phyloP scores from a whole-genome alignment of 2,888 invertebrate species.

The Synanthedon formicaeformis region DNA sequence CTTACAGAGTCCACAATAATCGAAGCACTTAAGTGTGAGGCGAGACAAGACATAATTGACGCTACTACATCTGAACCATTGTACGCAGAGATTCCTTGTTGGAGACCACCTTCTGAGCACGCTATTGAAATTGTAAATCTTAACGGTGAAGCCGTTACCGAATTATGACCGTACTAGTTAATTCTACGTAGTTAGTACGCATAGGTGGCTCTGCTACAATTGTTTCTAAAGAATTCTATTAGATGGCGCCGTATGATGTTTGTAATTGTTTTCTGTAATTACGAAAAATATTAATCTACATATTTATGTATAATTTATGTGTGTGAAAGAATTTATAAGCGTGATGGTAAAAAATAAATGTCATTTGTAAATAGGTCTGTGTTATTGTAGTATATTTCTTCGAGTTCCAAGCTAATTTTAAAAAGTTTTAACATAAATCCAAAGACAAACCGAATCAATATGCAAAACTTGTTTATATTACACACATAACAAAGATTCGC shows the following conservation, averaged over 20 bases:
- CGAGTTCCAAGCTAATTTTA: no score
- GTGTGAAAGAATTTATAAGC: background rate
- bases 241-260: background rate
- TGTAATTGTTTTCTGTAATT: background rate
- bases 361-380: no score
- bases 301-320: background rate
- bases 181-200: constrained; percentile 7
- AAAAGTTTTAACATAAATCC: no score
- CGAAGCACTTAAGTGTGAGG: constrained; percentile 58
- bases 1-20: constrained; percentile 47
- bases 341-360: background rate
- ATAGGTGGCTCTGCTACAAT: constrained; percentile 33
- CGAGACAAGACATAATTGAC: constrained; percentile 40
- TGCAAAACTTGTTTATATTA: no score
- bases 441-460: no score
- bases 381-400: no score
- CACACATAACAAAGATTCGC: no score
- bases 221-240: background rate
- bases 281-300: background rate
- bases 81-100: constrained; percentile 76
- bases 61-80: constrained; percentile 68
- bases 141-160: constrained; percentile 63
- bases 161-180: constrained; percentile 43
- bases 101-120: constrained; percentile 60
- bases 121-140: constrained; percentile 52